These are phyloP conservation scores for Ornithorhynchus anatinus DNA, from an alignment of 2,113 vertebrate species.

Conservation along the genomic window DNA sequence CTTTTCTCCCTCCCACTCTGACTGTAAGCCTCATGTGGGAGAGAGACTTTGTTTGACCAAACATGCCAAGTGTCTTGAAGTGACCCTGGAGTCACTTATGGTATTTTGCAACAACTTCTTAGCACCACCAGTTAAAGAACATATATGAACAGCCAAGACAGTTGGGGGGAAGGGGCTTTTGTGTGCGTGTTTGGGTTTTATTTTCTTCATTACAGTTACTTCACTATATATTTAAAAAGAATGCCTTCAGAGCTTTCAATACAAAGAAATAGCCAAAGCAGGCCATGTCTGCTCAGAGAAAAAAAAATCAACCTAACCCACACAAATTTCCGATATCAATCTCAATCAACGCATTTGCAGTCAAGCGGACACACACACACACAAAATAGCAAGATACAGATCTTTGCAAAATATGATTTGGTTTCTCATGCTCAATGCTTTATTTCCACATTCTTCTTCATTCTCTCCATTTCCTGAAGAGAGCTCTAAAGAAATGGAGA, in stretches of 20 bases:
- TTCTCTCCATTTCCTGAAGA: neutral
- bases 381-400: neutral
- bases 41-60: too few relatives aligned
- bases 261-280: neutral
- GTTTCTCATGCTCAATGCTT: neutral
- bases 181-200: neutral
- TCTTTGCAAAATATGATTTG: neutral
- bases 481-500: neutral
- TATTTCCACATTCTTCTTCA: slow-evolving; percentile 1
- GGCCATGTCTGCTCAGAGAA: too few relatives aligned
- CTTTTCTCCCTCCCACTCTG: too few relatives aligned
- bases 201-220: neutral
- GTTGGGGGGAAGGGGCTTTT: too few relatives aligned
- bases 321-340: neutral
- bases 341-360: neutral
- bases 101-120: neutral
- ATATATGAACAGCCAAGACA: too few relatives aligned
- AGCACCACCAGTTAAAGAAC: too few relatives aligned
- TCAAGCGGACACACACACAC: neutral
- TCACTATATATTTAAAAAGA: too few relatives aligned
- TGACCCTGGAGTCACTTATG: neutral
- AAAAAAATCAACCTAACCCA: too few relatives aligned
- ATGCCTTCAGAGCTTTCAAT: neutral
- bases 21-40: too few relatives aligned
- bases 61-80: neutral